Evolutionary conservation across 2,797 vertebrate genomes (phyloP).

Genomic region (Myioborus melanocephalus): DNA sequence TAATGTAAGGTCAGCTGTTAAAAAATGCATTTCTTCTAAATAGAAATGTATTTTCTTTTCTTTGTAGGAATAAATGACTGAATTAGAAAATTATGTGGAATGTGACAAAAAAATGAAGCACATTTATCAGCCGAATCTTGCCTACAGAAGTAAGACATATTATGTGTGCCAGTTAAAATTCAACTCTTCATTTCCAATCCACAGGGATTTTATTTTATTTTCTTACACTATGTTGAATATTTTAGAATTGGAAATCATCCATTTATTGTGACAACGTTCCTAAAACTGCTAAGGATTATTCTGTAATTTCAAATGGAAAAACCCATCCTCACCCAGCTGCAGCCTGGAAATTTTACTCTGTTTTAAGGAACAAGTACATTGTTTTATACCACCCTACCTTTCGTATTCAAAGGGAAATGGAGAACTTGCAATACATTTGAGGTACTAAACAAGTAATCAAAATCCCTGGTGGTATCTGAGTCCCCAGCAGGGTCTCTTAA

Average conservation of each 20-base stretch:
- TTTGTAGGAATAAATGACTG: background rate
- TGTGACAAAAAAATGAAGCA: background rate
- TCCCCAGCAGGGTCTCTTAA: background rate
- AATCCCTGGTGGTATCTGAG: background rate
- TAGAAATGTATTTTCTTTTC: background rate
- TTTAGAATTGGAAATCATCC: background rate
- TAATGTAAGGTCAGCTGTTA: background rate
- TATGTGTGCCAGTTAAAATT: background rate
- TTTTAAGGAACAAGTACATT: background rate
- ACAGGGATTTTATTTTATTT: background rate
- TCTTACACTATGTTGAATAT: background rate
- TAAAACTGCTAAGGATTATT: background rate
- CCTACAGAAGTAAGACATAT: background rate
- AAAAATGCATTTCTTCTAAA: background rate
- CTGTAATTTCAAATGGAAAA: background rate
- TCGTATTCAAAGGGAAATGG: background rate
- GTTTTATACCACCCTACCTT: background rate
- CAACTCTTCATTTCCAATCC: background rate
- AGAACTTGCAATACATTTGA: background rate
- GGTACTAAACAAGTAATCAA: background rate
- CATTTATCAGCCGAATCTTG: background rate
- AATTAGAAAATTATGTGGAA: background rate
- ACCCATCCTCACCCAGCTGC: background rate
- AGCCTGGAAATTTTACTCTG: background rate
- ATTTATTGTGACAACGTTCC: background rate